Evolutionary conservation across 2,797 vertebrate species (phyloP).

Genomic region (Uromys caudimaculatus): DNA sequence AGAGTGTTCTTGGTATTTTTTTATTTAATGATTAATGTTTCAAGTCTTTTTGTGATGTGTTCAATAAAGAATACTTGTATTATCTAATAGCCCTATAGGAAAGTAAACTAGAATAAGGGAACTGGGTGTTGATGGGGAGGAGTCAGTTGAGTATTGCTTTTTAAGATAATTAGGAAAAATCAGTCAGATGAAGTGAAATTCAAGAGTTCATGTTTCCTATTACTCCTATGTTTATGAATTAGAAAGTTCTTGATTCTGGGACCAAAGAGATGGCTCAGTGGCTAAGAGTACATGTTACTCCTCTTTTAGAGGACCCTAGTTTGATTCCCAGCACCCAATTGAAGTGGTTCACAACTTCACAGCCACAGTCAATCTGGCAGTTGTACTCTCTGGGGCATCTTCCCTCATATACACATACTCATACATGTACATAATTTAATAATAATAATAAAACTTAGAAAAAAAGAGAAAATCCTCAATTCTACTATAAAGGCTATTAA

Average conservation of each 20-base stretch:
- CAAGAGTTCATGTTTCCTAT: not conserved
- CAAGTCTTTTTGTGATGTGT: constrained; percentile 16
- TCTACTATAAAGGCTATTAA: constrained; percentile 47
- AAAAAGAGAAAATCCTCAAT: not conserved
- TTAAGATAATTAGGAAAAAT: not conserved
- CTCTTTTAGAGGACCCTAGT: not conserved
- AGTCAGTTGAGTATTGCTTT: not conserved
- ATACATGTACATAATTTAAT: not conserved
- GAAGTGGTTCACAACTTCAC: not conserved
- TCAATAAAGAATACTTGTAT: not conserved
- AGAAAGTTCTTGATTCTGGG: constrained; percentile 22
- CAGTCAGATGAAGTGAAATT: not conserved
- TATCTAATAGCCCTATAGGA: not conserved
- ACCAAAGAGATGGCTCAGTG: not conserved
- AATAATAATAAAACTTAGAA: not conserved
- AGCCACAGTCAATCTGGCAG: not conserved
- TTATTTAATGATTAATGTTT: constrained; percentile 43
- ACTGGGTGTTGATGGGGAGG: not conserved
- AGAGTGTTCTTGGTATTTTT: constrained; percentile 51
- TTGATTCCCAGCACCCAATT: not conserved
- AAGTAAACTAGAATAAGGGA: not conserved
- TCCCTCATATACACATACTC: not conserved
- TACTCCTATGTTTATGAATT: constrained; percentile 33
- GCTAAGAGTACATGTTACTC: not conserved
- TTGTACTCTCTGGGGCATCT: not conserved